Conservation (phyloP, 2,888 invertebrate species). For the Drosophila helvetica region DNA sequence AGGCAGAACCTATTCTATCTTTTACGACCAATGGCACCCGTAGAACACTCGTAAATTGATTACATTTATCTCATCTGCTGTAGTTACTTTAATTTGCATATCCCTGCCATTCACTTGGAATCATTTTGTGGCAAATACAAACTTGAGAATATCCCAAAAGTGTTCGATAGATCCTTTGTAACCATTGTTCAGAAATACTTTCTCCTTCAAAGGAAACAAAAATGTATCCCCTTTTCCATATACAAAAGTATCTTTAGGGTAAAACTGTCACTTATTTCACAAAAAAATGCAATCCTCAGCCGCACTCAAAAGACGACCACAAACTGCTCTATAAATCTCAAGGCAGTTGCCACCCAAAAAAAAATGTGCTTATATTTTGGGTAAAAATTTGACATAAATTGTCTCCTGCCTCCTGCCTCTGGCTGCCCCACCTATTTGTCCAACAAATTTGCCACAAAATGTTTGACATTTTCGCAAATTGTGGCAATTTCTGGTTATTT, state of each 20-base stretch:
- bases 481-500: constrained; percentile 18
- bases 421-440: constrained; percentile 44
- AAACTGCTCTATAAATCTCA: constrained; percentile 29
- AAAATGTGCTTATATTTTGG: constrained; percentile 30
- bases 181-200: background rate
- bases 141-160: background rate
- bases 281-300: background rate
- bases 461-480: constrained; percentile 35
- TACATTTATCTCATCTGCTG: background rate
- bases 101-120: background rate
- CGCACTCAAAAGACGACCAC: constrained; percentile 4
- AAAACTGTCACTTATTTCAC: background rate
- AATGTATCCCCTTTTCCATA: too few relatives aligned
- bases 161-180: background rate
- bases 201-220: background rate
- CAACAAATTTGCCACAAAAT: constrained; percentile 11
- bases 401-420: constrained; percentile 7
- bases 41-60: too few relatives aligned
- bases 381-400: constrained; percentile 54
- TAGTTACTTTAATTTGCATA: background rate
- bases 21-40: too few relatives aligned
- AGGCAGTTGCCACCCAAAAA: constrained; percentile 24
- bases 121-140: background rate
- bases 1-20: too few relatives aligned
- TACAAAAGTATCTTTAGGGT: background rate